Conservation (phyloP, 1,140 invertebrate species). For the Drosophila bocki region DNA sequence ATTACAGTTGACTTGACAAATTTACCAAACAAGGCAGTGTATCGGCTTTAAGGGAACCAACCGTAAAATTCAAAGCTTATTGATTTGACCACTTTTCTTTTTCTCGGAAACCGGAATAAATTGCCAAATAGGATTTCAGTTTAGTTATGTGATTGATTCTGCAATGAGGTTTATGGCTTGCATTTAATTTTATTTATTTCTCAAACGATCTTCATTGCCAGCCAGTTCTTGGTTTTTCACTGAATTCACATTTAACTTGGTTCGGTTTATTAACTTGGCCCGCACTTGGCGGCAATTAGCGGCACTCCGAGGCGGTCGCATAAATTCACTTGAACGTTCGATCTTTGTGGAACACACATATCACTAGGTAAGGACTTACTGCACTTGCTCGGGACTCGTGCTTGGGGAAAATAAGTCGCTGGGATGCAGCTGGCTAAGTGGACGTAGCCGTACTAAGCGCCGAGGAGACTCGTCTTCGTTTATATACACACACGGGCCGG, state of each 20-base stretch:
- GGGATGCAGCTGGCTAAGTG: conserved; percentile 71
- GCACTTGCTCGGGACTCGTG: conserved; percentile 36
- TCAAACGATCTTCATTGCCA: background rate
- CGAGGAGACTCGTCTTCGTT: conserved; percentile 77
- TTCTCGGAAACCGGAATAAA: background rate
- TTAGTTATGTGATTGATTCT: conserved; percentile 19
- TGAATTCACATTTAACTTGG: conserved; percentile 10
- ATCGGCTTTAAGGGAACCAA: conserved; percentile 13
- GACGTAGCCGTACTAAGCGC: conserved; percentile 76
- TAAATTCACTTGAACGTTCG: conserved; percentile 20
- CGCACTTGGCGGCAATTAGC: conserved; percentile 19
- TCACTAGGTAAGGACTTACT: conserved; percentile 36
- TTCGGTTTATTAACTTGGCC: conserved; percentile 23
- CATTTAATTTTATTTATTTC: conserved; percentile 2
- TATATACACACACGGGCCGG: conserved; percentile 70
- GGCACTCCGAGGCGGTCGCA: conserved; percentile 12
- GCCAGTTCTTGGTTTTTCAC: conserved; percentile 18
- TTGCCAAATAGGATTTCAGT: conserved; percentile 10
- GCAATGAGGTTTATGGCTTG: background rate
- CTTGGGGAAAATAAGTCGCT: conserved; percentile 37
- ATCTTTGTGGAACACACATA: conserved; percentile 23
- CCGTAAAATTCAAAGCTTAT: conserved; percentile 13
- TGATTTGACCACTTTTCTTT: conserved; percentile 3
- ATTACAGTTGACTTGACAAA: conserved; percentile 16
- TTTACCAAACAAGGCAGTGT: conserved; percentile 13